Conservation (phyloP, 1,140 invertebrate species). For the Portunus trituberculatus region DNA sequence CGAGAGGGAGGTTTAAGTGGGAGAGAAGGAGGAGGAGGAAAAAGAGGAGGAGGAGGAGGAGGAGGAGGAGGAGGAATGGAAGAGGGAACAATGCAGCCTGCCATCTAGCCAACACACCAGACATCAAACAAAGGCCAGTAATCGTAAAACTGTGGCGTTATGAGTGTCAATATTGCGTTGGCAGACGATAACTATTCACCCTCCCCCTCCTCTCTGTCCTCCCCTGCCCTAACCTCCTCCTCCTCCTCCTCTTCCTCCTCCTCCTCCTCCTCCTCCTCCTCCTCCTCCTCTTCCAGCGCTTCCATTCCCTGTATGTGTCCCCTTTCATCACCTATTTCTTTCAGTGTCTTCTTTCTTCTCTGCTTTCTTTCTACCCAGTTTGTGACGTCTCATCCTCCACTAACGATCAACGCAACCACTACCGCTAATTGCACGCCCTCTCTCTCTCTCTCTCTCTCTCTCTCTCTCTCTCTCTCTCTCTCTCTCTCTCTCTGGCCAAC, state of each 20-base stretch:
- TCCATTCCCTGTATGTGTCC: neutral
- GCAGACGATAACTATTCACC: neutral
- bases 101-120: neutral
- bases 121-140: neutral
- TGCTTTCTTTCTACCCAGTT: neutral
- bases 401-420: too few species aligned
- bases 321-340: too few species aligned
- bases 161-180: slow-evolving; percentile 1
- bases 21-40: neutral
- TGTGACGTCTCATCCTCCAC: too few species aligned
- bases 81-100: neutral
- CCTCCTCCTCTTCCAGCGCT: neutral
- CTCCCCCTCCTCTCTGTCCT: neutral
- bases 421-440: neutral
- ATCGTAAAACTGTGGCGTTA: neutral
- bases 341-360: too few species aligned
- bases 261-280: neutral
- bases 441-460: slow-evolving; percentile 20
- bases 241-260: neutral
- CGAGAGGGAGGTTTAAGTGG: neutral
- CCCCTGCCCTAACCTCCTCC: neutral
- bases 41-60: neutral
- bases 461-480: slow-evolving; percentile 24
- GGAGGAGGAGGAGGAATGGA: neutral
- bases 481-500: neutral